A percentile compares a stretch with the other conserved stretches of the same genome.
These are phyloP conservation scores for Chaetodon auriga DNA, from an alignment of 2,113 vertebrate genomes.

Conservation along the genomic window DNA sequence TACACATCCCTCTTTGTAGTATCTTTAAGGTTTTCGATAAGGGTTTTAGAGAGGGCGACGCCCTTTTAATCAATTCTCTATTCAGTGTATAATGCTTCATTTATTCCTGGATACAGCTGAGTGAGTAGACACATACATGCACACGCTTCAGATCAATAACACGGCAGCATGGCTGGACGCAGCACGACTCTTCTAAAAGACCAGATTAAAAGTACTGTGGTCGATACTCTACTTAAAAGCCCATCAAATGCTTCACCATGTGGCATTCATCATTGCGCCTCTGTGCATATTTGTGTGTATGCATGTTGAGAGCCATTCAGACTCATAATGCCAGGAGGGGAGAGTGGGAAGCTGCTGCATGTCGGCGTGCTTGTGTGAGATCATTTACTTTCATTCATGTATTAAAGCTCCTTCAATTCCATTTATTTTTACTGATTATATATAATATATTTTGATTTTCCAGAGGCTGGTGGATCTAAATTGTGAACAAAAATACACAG, in stretches of 20 bases:
- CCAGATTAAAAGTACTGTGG: slow-evolving; percentile 15
- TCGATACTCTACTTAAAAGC: slow-evolving; percentile 26
- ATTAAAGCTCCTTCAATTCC: not conserved
- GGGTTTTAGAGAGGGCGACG: not conserved
- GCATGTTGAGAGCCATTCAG: slow-evolving; percentile 1
- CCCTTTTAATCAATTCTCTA: not conserved
- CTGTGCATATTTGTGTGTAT: not conserved
- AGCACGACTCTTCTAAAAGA: not conserved
- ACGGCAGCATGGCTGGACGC: slow-evolving; percentile 4
- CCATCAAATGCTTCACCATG: slow-evolving; percentile 21
- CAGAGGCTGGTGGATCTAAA: not conserved
- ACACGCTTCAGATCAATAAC: slow-evolving; percentile 26
- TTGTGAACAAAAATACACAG: not conserved
- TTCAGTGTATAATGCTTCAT: slow-evolving; percentile 15
- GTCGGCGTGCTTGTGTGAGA: not conserved
- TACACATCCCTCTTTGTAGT: not conserved
- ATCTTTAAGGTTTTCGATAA: not conserved
- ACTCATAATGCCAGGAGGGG: slow-evolving; percentile 1
- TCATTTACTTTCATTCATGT: not conserved
- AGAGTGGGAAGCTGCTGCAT: not conserved
- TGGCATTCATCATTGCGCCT: not conserved
- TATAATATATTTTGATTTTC: too few species aligned
- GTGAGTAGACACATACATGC: not conserved
- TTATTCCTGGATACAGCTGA: slow-evolving; percentile 4
- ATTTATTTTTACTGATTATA: not conserved